A percentile compares a stretch with the other conserved stretches of the same genome.
These are phyloP conservation scores for Phalacrocorax aristotelis DNA, from an alignment of 2,113 vertebrate species.

Conservation along the genomic window DNA sequence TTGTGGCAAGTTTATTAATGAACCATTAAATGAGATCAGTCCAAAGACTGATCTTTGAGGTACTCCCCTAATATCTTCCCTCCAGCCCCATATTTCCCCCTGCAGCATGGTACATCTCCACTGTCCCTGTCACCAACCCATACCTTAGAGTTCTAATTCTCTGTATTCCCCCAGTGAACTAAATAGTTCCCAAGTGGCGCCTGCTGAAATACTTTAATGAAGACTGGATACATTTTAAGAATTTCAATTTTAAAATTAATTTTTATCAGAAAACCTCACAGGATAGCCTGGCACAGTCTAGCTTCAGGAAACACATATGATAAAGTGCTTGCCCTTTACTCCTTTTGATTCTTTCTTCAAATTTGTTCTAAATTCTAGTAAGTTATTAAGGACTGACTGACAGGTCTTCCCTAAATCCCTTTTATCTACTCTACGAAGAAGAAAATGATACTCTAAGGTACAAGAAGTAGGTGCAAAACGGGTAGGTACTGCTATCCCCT, in stretches of 20 bases:
- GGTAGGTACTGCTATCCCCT: neutral
- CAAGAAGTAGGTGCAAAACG: neutral
- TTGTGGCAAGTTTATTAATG: constrained; percentile 55
- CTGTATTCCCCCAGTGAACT: neutral
- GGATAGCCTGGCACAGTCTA: neutral
- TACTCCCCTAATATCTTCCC: constrained; percentile 8
- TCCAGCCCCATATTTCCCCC: neutral
- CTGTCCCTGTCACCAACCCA: neutral
- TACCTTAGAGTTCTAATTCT: neutral
- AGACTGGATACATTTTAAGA: neutral
- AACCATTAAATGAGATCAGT: constrained; percentile 30
- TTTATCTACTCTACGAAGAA: neutral
- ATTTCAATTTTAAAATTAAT: neutral
- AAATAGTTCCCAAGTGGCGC: neutral
- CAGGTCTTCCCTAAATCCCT: neutral
- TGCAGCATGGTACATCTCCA: neutral
- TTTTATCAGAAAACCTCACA: neutral
- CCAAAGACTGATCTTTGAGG: constrained; percentile 2
- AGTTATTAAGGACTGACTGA: neutral
- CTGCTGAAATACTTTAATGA: constrained; percentile 5
- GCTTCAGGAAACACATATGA: neutral
- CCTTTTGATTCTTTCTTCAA: neutral
- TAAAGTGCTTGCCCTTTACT: neutral
- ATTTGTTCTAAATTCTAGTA: constrained; percentile 8
- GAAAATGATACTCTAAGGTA: neutral